Conservation (phyloP, 2,113 vertebrate genomes). For the Copsychus sechellarum region DNA sequence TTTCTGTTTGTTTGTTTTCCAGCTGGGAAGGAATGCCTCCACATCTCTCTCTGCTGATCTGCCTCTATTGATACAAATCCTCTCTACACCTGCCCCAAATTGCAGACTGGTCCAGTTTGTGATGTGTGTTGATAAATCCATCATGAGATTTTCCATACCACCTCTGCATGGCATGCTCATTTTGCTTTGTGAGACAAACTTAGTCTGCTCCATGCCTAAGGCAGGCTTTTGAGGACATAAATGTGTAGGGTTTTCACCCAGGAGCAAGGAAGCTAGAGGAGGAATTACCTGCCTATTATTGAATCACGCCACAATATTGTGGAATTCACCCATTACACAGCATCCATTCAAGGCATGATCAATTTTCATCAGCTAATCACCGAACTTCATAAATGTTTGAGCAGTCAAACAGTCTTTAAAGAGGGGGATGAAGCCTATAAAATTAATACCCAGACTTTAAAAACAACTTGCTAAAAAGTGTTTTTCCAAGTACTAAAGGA, state of each 20-base stretch:
- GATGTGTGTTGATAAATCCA: background rate
- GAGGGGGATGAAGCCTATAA: background rate
- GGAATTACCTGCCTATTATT: background rate
- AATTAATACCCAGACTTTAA: background rate
- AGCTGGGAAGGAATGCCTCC: background rate
- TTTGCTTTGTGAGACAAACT: background rate
- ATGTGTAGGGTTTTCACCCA: background rate
- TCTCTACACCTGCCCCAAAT: background rate
- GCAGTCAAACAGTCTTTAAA: background rate
- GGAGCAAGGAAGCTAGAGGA: background rate
- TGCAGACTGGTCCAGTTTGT: background rate
- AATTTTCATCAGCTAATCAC: background rate
- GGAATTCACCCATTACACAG: background rate
- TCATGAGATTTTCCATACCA: background rate
- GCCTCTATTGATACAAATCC: fast-evolving
- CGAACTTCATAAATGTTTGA: background rate
- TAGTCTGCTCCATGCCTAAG: fast-evolving
- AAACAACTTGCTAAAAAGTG: background rate
- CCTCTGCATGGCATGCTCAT: background rate
- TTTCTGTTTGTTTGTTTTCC: background rate
- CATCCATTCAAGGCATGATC: background rate
- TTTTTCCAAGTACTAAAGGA: background rate
- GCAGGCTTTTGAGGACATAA: background rate
- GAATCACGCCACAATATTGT: background rate
- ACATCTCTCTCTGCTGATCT: background rate